Evolutionary conservation across 2,888 invertebrate genomes (phyloP).

Genomic region (Congeria kusceri): DNA sequence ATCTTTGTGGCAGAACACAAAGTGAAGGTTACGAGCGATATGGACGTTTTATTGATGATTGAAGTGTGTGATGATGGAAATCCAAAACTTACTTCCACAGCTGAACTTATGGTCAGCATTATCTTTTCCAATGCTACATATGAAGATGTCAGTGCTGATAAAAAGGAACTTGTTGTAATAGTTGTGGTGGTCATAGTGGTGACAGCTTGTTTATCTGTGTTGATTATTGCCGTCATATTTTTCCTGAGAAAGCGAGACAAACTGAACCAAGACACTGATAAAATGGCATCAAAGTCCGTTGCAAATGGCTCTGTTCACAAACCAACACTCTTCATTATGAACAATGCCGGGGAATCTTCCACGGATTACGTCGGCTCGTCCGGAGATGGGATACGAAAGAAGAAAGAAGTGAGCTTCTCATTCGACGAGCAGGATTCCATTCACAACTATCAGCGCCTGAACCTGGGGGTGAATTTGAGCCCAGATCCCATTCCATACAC

Average conservation of each 20-base stretch:
- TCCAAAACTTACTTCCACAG: conserved; percentile 25
- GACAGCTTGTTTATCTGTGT: conserved; percentile 65
- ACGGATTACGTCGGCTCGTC: conserved; percentile 26
- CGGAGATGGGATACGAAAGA: conserved; percentile 35
- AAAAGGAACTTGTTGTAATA: conserved; percentile 66
- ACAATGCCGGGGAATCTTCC: conserved; percentile 54
- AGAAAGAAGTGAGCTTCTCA: conserved; percentile 65
- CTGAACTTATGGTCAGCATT: conserved; percentile 56
- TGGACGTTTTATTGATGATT: conserved; percentile 38
- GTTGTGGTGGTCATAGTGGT: conserved; percentile 69
- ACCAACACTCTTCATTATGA: conserved; percentile 51
- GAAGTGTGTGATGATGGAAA: conserved; percentile 47
- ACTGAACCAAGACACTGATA: not conserved
- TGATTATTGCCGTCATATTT: conserved; percentile 65
- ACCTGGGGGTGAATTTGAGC: conserved; percentile 25
- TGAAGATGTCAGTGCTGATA: conserved; percentile 13
- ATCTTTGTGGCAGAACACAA: conserved; percentile 38
- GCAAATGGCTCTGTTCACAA: conserved; percentile 28
- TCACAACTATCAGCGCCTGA: conserved; percentile 35
- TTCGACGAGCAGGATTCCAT: conserved; percentile 61
- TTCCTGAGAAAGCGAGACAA: conserved; percentile 65
- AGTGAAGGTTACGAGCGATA: conserved; percentile 43
- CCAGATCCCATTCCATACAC: conserved; percentile 39
- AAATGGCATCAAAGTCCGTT: conserved; percentile 1
- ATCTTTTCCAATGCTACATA: conserved; percentile 65